Evolutionary conservation across 1,140 invertebrate genomes (phyloP).

Genomic region (Bombus breviceps): DNA sequence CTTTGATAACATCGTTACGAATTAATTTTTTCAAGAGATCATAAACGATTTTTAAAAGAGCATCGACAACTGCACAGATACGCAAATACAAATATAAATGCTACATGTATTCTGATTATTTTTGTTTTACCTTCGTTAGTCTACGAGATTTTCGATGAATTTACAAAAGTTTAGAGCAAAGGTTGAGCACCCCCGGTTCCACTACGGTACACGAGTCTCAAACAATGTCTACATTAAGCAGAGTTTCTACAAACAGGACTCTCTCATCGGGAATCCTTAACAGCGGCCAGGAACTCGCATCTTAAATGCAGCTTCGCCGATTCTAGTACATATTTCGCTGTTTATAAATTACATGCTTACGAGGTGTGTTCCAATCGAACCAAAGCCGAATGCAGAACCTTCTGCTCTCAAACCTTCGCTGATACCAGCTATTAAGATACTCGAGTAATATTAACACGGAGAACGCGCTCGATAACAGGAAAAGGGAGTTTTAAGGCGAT

Average conservation of each 20-base stretch:
- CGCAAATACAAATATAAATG: too few relatives aligned
- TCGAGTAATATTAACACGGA: conserved; percentile 71
- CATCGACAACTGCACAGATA: too few relatives aligned
- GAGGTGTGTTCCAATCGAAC: conserved; percentile 33
- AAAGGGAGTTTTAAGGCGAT: conserved; percentile 25
- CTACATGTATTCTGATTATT: too few relatives aligned
- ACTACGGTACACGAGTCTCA: conserved; percentile 25
- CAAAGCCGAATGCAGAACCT: background rate
- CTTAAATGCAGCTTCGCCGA: conserved; percentile 22
- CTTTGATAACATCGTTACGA: too few relatives aligned
- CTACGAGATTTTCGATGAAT: background rate
- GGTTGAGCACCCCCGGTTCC: conserved; percentile 41
- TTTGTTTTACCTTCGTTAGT: too few relatives aligned
- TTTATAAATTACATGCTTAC: conserved; percentile 67
- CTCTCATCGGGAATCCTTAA: conserved; percentile 46
- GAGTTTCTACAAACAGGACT: conserved; percentile 56
- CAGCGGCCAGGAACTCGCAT: conserved; percentile 32
- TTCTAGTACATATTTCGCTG: conserved; percentile 45
- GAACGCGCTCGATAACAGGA: conserved; percentile 51
- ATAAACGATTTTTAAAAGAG: too few relatives aligned
- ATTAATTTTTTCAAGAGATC: too few relatives aligned
- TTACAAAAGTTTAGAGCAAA: background rate
- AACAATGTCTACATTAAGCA: conserved; percentile 67
- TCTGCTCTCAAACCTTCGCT: conserved; percentile 1
- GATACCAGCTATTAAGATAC: conserved; percentile 72